Conservation (phyloP, 2,888 invertebrate species). For the Xestia c-nigrum region DNA sequence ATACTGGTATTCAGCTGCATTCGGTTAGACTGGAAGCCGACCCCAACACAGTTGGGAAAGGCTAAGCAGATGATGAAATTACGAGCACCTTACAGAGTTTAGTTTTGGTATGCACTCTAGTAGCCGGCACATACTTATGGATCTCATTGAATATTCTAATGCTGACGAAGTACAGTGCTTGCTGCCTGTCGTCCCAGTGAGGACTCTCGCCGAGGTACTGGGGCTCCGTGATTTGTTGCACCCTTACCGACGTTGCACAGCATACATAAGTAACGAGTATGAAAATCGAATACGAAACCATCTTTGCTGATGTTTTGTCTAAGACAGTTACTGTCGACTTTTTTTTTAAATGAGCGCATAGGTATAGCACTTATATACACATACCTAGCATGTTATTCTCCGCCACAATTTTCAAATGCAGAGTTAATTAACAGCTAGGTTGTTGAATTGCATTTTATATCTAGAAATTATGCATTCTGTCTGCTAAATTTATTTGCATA, state of each 20-base stretch:
- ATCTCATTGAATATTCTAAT: slow-evolving; percentile 86
- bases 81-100: slow-evolving; percentile 83
- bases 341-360: not conserved
- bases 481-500: too few species aligned
- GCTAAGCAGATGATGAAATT: too few species aligned
- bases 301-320: not conserved
- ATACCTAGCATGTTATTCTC: not conserved
- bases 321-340: not conserved
- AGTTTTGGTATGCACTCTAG: slow-evolving; percentile 87
- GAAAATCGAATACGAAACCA: not conserved
- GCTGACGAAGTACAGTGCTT: slow-evolving; percentile 92
- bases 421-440: not conserved
- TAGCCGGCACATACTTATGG: slow-evolving; percentile 88
- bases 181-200: slow-evolving; percentile 92
- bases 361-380: not conserved
- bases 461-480: not conserved
- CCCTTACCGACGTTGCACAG: slow-evolving; percentile 70
- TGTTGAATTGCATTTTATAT: not conserved
- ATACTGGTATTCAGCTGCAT: too few species aligned
- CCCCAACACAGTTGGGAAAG: too few species aligned
- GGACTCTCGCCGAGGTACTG: slow-evolving; percentile 92
- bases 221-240: slow-evolving; percentile 85
- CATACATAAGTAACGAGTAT: not conserved
- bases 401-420: not conserved
- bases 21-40: too few species aligned